Percentiles rank a stretch among this genome's conserved stretches.
These are phyloP conservation scores for Agrotis segetum DNA, from an alignment of 2,888 invertebrate species.

Conservation along the genomic window DNA sequence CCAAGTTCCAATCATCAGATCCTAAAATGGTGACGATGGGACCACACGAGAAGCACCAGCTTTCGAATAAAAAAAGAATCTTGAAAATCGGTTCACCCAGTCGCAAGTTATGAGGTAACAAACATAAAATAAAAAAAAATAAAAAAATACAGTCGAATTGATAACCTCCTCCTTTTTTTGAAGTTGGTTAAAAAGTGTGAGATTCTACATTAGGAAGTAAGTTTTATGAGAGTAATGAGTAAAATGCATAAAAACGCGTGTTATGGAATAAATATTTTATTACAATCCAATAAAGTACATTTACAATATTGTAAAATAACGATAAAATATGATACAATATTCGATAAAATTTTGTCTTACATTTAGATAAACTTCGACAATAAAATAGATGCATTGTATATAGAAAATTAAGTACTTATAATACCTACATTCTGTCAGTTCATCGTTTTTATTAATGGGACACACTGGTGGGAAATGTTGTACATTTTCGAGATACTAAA, in stretches of 20 bases:
- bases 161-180: too few relatives aligned
- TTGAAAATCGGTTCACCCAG: too few relatives aligned
- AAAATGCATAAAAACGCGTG: conserved; percentile 30
- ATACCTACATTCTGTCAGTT: conserved; percentile 7
- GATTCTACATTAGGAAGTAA: not conserved
- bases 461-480: too few relatives aligned
- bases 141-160: too few relatives aligned
- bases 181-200: too few relatives aligned
- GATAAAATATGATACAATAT: conserved; percentile 33
- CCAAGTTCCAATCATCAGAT: too few relatives aligned
- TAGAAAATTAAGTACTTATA: not conserved
- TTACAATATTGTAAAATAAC: conserved; percentile 45
- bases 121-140: too few relatives aligned
- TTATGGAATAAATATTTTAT: conserved; percentile 61
- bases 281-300: conserved; percentile 51
- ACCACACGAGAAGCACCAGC: too few relatives aligned
- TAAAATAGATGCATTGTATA: conserved; percentile 28
- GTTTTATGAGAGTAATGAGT: not conserved
- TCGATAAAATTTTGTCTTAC: conserved; percentile 21
- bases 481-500: too few relatives aligned
- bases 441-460: not conserved
- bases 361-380: conserved; percentile 31
- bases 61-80: too few relatives aligned
- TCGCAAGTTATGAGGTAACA: too few relatives aligned
- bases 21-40: too few relatives aligned